Evolutionary conservation across 2,797 vertebrate species (phyloP), one percentile per base, ranked within the genome.

Genomic region (Crenuchus spilurus): DNA sequence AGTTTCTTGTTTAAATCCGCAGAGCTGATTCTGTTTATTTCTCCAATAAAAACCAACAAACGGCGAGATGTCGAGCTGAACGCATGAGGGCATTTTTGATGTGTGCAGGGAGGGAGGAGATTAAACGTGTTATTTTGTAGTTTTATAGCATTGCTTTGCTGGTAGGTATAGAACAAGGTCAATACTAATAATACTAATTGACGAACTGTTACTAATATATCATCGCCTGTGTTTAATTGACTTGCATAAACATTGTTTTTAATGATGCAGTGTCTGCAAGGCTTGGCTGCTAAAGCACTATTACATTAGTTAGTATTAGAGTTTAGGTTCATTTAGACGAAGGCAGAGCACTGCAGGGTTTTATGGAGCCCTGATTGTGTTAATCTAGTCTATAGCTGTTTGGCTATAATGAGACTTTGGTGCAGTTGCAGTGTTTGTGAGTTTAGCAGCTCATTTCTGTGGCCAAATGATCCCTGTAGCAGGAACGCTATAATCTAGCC

Each of bases 321-420:
- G 74, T 82, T 75, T 77, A 61, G 77, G 67, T 71, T 77, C 68
- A 77, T 67, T 77, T 76, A 75, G 55, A 76, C 60, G 49, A 67
- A 66, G 69, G 70, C 72, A 76, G 64, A 77, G 31, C 63, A 74
- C 75, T 80, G 65, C 63, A 57, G 55, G 62, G 63, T 82, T 75
- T 72, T 72, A 80, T 82, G 70, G 66, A 78, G 72, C 68, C 77
- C 48, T 74, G 77, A 83, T 83, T 78, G 75, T 62, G 74, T 80
- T 83, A 83, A 78, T 83, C 78, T 74, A 73, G 75, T 80, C 76
- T 80, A 78, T 78, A 75, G 74, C 60, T 66, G 62, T 80, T 74
- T 73, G 72, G 54, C 58, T 18, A 51, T 80, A 83, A 83, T 78
- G 78, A 80, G 65, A 72, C 72, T 73, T 79, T 72, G 44, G 62